Percentiles rank a stretch among this genome's conserved stretches.
phyloP scores from a whole-genome alignment of 2,797 vertebrate species.

The Macropus fuliginosus region DNA sequence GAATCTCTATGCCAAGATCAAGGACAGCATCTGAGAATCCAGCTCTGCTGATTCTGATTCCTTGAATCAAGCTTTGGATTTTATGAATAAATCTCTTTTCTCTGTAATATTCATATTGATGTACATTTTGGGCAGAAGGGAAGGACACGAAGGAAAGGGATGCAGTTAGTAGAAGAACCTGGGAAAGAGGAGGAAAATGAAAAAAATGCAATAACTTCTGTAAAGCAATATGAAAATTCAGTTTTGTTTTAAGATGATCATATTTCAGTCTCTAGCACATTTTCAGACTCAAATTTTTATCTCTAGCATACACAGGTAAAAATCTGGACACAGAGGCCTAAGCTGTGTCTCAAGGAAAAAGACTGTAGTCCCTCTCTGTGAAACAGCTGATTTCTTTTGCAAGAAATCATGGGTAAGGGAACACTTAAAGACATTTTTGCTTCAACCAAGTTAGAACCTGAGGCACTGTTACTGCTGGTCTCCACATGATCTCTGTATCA shows the following conservation, averaged over 20 bases:
- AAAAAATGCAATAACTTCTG: neutral
- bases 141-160: constrained; percentile 23
- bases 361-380: constrained; percentile 27
- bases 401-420: constrained; percentile 34
- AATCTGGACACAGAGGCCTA: constrained; percentile 35
- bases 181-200: constrained; percentile 43
- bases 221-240: constrained; percentile 48
- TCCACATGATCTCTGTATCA: constrained; percentile 27
- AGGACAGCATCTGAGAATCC: neutral
- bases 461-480: neutral
- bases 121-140: constrained; percentile 17
- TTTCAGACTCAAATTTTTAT: constrained; percentile 38
- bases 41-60: neutral
- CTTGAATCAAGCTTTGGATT: constrained; percentile 8
- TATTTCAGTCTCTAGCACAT: constrained; percentile 18
- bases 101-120: constrained; percentile 5
- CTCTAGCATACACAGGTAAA: constrained; percentile 17
- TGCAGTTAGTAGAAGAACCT: constrained; percentile 31
- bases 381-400: constrained; percentile 54
- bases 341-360: constrained; percentile 31
- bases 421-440: constrained; percentile 38
- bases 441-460: constrained; percentile 15
- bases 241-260: constrained; percentile 45
- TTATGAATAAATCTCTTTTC: neutral
- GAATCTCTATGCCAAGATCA: neutral